A percentile compares a stretch with the other conserved stretches of the same genome.
Evolutionary conservation across 2,888 invertebrate genomes (phyloP).

Genomic region (Ennomos quercinarius): DNA sequence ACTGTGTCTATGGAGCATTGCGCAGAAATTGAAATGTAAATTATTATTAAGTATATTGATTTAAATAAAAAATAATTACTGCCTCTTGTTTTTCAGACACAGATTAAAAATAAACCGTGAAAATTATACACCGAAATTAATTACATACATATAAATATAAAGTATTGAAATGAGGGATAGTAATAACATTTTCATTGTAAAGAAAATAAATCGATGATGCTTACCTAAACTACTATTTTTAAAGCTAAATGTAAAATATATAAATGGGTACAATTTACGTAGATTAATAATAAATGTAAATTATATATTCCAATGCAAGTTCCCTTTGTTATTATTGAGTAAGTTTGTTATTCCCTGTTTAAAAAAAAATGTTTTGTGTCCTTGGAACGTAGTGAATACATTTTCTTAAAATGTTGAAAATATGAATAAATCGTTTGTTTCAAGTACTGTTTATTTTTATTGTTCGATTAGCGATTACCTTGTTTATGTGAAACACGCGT

Average conservation of each 20-base stretch:
- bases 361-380: slow-evolving; percentile 22
- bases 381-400: slow-evolving; percentile 56
- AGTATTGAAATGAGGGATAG: background rate
- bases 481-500: background rate
- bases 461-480: slow-evolving; percentile 25
- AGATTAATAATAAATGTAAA: slow-evolving; percentile 21
- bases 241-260: slow-evolving; percentile 36
- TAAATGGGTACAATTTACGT: slow-evolving; percentile 38
- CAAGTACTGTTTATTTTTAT: slow-evolving; percentile 52
- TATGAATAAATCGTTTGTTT: slow-evolving; percentile 74
- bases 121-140: background rate
- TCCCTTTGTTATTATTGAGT: slow-evolving; percentile 41
- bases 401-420: slow-evolving; percentile 52
- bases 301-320: slow-evolving; percentile 47
- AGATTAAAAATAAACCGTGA: slow-evolving; percentile 3
- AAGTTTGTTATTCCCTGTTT: slow-evolving; percentile 40
- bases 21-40: slow-evolving; percentile 5
- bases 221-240: slow-evolving; percentile 6
- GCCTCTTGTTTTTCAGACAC: slow-evolving; percentile 15
- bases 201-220: background rate
- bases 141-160: background rate
- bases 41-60: background rate
- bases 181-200: background rate
- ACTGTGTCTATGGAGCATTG: slow-evolving; percentile 26
- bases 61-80: slow-evolving; percentile 3